These are phyloP conservation scores for Hafferia zeledoni DNA, from an alignment of 2,797 vertebrate genomes.

Conservation along the genomic window DNA sequence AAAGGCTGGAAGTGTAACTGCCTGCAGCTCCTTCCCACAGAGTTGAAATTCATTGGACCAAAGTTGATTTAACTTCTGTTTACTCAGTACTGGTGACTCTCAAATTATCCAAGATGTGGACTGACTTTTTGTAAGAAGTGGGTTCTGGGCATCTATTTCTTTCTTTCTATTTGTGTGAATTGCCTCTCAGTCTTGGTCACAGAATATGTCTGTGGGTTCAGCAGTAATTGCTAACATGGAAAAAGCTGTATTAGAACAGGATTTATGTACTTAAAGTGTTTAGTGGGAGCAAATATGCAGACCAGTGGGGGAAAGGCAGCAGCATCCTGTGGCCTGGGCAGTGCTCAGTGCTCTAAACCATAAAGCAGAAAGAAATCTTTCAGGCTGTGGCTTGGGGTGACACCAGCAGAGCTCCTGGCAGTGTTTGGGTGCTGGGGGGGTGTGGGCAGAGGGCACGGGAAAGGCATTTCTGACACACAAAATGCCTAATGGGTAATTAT, in stretches of 20 bases:
- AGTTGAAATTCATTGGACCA: not conserved
- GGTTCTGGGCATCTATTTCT: not conserved
- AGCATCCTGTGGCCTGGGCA: not conserved
- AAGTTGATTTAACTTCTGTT: conserved; percentile 22
- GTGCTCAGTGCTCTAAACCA: not conserved
- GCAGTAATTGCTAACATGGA: not conserved
- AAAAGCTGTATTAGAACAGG: not conserved
- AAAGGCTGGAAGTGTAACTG: not conserved
- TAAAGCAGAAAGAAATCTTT: not conserved
- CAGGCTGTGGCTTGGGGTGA: not conserved
- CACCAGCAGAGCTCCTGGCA: not conserved
- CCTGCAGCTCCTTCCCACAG: conserved; percentile 5
- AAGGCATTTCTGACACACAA: not conserved
- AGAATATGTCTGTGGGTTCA: not conserved
- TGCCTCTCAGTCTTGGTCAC: not conserved
- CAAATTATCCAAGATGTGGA: not conserved
- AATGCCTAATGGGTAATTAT: not conserved
- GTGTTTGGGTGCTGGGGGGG: too few species aligned
- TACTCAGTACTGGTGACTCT: not conserved
- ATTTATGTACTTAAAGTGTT: not conserved
- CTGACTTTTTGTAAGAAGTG: not conserved
- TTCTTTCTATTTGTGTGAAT: not conserved
- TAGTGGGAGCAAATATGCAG: not conserved
- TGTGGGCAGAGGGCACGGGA: not conserved
- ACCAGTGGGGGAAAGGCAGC: not conserved